A percentile compares a stretch with the other conserved stretches of the same genome.
Conservation (phyloP, 2,797 vertebrate genomes). For the Gymnothorax javanicus region DNA sequence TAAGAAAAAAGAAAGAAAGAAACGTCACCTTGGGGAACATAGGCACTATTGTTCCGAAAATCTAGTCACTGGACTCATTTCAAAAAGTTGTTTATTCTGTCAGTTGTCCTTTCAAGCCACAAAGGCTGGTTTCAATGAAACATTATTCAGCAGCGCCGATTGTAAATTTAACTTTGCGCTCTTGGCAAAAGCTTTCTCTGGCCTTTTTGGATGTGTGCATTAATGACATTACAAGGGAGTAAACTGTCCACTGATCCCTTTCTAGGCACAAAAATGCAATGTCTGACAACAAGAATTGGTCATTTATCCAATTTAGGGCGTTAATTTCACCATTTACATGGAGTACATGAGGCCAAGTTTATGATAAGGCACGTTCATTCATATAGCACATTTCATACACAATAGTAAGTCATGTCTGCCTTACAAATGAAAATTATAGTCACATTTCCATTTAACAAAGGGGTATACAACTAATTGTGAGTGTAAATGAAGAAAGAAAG, state of each 20-base stretch:
- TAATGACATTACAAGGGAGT: not conserved
- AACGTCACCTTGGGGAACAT: slow-evolving; percentile 61
- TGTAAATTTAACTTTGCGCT: slow-evolving; percentile 2
- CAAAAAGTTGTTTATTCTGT: slow-evolving; percentile 54
- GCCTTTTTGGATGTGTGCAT: not conserved
- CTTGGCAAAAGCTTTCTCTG: not conserved
- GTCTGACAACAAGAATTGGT: not conserved
- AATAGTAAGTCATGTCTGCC: too few relatives aligned
- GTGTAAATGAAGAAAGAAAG: too few relatives aligned
- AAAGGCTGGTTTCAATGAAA: slow-evolving; percentile 5
- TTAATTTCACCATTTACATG: not conserved
- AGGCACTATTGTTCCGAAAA: slow-evolving; percentile 55
- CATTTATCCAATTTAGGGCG: not conserved
- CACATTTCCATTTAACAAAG: too few relatives aligned
- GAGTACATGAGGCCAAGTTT: not conserved
- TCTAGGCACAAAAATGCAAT: not conserved
- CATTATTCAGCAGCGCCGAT: not conserved
- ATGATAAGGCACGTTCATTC: too few relatives aligned
- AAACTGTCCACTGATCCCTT: not conserved
- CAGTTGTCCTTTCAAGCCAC: slow-evolving; percentile 34
- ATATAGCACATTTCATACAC: too few relatives aligned
- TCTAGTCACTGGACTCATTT: slow-evolving; percentile 50
- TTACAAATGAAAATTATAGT: too few relatives aligned
- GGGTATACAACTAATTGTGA: too few relatives aligned
- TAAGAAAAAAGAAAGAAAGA: slow-evolving; percentile 67